Base-by-base conservation (phyloP, 2,797 vertebrate genomes). In the Malacoraja senta region DNA sequence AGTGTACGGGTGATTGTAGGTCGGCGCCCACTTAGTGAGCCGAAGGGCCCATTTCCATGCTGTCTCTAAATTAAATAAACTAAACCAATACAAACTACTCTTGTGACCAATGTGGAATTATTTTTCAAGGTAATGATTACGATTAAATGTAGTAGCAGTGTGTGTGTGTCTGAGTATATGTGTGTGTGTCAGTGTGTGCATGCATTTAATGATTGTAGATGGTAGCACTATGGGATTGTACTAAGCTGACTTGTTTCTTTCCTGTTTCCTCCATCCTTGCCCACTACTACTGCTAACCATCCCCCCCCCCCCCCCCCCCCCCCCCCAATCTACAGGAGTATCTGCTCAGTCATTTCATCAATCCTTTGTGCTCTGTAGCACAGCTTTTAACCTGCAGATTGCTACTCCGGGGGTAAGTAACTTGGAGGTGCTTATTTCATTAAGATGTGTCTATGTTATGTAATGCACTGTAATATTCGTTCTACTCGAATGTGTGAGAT, bases 351-450 rank as follows among this genome's bases (percentile, higher is more conserved):
- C 98, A 0, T 99, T 99, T 95, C 96, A 97, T 83, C 98, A 99
- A 93, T 98, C 97, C 93, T 99, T 99, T 96, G 97, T 96, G 0
- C 94, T 98, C 84, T 97, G 98, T 24, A 96, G 96, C 72, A 95
- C 98, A 0, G 96, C 97, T 93, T 99, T 99, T 94, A 99, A 98
- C 93, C 95, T 99, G 19, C 99, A 99, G 95, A 98, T 98, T 91
- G 98, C 98, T 0, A 99, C 99, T 44, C 99, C 99, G 0, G 99
- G 98, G 97, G 99, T 99, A 94, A 97, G 97, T 95, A 35, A 86
- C 29, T 10, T 78, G 91, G n/a, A 21, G 7, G 10, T 26, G 32
- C 0, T 0, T 32, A 44, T 19, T 88, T 88, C 3, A 88, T 21
- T 68, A 63, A 35, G n/a, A 3, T 2, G n/a, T 9, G 10, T 10